Evolutionary conservation across 2,888 invertebrate genomes (phyloP).

Genomic region (Brachypterus glaber): DNA sequence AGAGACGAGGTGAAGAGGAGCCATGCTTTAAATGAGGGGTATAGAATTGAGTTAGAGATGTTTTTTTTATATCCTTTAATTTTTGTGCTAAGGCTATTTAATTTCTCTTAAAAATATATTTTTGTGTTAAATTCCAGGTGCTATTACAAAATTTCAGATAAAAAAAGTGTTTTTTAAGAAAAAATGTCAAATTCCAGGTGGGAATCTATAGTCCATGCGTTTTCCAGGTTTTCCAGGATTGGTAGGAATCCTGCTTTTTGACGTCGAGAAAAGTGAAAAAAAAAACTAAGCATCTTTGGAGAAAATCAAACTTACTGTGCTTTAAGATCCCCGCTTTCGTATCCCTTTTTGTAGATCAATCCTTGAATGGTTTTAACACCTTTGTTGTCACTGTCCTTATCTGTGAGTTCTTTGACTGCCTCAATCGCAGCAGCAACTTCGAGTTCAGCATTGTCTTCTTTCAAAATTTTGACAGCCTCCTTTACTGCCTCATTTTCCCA

Average conservation of each 20-base stretch:
- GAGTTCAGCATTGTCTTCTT: constrained; percentile 42
- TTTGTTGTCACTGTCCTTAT: constrained; percentile 65
- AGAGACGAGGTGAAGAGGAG: no score
- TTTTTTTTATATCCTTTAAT: background rate
- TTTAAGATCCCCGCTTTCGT: constrained; percentile 63
- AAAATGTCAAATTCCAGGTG: no score
- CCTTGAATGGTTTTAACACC: constrained; percentile 86
- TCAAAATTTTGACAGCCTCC: constrained; percentile 54
- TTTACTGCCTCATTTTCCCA: constrained; percentile 64
- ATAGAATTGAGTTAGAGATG: background rate
- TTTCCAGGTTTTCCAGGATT: no score
- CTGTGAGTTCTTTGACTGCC: constrained; percentile 74
- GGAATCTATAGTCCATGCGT: no score
- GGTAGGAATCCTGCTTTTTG: no score
- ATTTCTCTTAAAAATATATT: no score
- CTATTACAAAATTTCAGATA: no score
- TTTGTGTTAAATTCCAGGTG: no score
- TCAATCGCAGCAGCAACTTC: constrained; percentile 50
- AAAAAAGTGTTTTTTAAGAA: background rate
- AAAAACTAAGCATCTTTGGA: no score
- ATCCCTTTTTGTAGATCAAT: constrained; percentile 80
- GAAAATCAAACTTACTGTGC: constrained; percentile 89
- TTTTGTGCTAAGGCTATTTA: no score
- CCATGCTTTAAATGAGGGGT: no score
- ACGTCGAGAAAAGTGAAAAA: no score